A percentile compares a stretch with the other conserved stretches of the same genome.
Conservation (phyloP, 2,797 vertebrate species). For the Naso thynnoides region DNA sequence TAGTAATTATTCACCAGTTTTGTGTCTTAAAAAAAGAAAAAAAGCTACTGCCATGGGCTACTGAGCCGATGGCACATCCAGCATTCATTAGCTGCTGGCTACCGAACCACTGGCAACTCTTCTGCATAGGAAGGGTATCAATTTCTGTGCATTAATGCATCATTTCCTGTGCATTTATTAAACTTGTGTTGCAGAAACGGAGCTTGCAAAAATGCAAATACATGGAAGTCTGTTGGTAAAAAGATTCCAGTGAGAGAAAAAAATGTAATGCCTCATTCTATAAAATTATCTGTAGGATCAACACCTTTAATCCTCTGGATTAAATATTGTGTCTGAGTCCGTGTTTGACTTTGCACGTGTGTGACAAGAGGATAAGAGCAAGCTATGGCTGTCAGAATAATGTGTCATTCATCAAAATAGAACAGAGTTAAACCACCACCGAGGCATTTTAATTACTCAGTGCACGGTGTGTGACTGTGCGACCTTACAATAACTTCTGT, state of each 20-base stretch:
- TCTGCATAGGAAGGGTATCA: slow-evolving; percentile 26
- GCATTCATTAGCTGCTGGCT: slow-evolving; percentile 28
- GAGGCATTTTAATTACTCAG: slow-evolving; percentile 49
- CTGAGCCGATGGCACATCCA: slow-evolving; percentile 10
- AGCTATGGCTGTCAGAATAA: slow-evolving; percentile 48
- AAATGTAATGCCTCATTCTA: slow-evolving; percentile 19
- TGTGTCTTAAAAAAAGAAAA: slow-evolving; percentile 6
- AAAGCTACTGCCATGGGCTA: slow-evolving; percentile 12
- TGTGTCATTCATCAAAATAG: slow-evolving; percentile 42
- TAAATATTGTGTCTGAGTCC: slow-evolving; percentile 20
- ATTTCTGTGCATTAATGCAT: slow-evolving; percentile 38
- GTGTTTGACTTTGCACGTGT: slow-evolving; percentile 29
- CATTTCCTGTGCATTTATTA: slow-evolving; percentile 44
- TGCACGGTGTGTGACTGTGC: slow-evolving; percentile 6
- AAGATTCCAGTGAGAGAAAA: neutral
- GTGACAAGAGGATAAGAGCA: slow-evolving; percentile 46
- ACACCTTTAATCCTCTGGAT: slow-evolving; percentile 41
- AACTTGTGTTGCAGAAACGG: slow-evolving; percentile 20
- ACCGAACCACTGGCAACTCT: slow-evolving; percentile 21
- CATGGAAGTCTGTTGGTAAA: slow-evolving; percentile 2
- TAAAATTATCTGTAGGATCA: slow-evolving; percentile 42
- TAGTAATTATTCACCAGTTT: slow-evolving; percentile 4
- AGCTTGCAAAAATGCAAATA: slow-evolving; percentile 32
- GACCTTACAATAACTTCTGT: neutral
- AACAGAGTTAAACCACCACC: slow-evolving; percentile 36